Base-by-base conservation (phyloP, 2,888 invertebrate genomes). In the Ichneumoninae sp. region DNA sequence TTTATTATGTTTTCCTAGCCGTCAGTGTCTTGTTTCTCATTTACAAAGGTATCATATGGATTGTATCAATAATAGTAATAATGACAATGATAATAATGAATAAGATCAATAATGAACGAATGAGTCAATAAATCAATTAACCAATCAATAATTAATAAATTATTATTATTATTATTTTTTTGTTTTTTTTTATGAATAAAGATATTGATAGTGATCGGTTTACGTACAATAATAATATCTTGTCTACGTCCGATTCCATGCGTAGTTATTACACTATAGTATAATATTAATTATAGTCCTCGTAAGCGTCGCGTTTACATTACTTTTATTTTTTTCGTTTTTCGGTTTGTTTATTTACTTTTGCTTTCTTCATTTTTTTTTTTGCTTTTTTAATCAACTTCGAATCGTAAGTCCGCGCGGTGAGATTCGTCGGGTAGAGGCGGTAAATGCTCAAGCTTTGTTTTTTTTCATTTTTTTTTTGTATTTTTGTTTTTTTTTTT, bases 1-100 rank as follows among this genome's bases (percentile, higher is more conserved):
- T 92, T 92, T 92, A 92, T 92, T 92, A 91, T 91, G 92, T 91
- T 91, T 89, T 88, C 91, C 91, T 92, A 92, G 90, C 91, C 91
- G 89, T 91, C 91, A 89, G 89, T 92, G 91, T 91, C 92, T 92
- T 91, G 91, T 91, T 92, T 92, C 92, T 91, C 92, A 92, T 92
- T 92, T 92, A 92, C 91, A 92, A 92, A 92, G 91, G 87, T 91
- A 92, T 91, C 87, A 90, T 91, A 91, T 90, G 89, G 88, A 85
- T 89, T 88, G 86, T 89, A 90, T 88, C 87, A 86, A 86, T 89
- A 87, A 86, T 89, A 90, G 86, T 86, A 86, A 87, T 85, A 87
- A 87, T 86, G 76, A 86, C 71, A 84, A 84, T 87, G 68, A 82
- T 86, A 84, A 87, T 85, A 80, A 79, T 87, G 74, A 26, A 87